phyloP scores from a whole-genome alignment of 2,888 invertebrate species.

The Pherbina coryleti region DNA sequence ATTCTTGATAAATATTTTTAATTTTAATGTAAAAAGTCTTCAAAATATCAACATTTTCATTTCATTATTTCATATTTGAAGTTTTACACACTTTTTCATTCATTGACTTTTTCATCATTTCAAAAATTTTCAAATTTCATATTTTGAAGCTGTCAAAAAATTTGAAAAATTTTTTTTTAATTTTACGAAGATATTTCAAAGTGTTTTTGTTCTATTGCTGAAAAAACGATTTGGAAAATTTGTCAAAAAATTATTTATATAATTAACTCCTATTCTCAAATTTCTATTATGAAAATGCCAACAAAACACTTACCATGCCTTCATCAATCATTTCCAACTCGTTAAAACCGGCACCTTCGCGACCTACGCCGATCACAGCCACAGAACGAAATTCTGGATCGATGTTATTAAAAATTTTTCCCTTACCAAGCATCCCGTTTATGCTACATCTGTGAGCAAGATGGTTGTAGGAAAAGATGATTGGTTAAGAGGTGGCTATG shows the following conservation, averaged over 20 bases:
- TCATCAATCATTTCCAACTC: slow-evolving; percentile 78
- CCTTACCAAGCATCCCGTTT: slow-evolving; percentile 61
- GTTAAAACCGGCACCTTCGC: slow-evolving; percentile 74
- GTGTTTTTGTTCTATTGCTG: not conserved
- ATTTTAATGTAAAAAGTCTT: not conserved
- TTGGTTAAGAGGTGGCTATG: not conserved
- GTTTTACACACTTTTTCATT: not conserved
- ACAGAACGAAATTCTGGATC: slow-evolving; percentile 74
- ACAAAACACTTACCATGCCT: slow-evolving; percentile 71
- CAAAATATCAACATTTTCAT: not conserved
- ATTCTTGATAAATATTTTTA: no score
- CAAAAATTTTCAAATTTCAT: not conserved
- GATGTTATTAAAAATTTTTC: slow-evolving; percentile 73
- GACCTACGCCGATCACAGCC: slow-evolving; percentile 79
- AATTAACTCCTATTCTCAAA: not conserved
- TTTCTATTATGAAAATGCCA: not conserved
- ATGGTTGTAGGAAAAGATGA: not conserved
- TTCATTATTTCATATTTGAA: not conserved
- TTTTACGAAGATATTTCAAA: not conserved
- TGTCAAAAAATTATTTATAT: not conserved
- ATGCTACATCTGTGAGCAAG: slow-evolving; percentile 48
- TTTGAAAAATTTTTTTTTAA: not conserved
- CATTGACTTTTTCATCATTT: no score
- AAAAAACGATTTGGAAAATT: not conserved
- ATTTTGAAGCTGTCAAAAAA: not conserved